phyloP scores from a whole-genome alignment of 2,797 vertebrate genomes.

The Lophotriccus pileatus region DNA sequence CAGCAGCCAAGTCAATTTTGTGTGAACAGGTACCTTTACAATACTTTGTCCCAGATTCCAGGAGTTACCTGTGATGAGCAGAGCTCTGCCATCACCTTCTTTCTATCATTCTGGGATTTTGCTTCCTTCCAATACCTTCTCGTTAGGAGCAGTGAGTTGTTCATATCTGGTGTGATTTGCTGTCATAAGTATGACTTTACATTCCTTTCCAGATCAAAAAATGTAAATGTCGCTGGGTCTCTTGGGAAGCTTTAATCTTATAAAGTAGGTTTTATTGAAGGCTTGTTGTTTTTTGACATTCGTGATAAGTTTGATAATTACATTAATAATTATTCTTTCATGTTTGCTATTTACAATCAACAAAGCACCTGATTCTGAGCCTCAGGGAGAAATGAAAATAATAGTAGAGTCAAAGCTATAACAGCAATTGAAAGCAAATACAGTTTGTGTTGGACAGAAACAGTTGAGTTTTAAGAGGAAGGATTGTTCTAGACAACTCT shows the following conservation, averaged over 20 bases:
- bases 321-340: conserved; percentile 62
- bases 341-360: conserved; percentile 33
- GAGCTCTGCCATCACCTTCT: background rate
- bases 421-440: background rate
- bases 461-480: background rate
- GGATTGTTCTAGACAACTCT: background rate
- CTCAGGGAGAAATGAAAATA: conserved; percentile 3
- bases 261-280: conserved; percentile 51
- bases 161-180: background rate
- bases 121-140: background rate
- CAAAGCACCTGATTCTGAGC: conserved; percentile 7
- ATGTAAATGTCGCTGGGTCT: conserved; percentile 19
- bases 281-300: background rate
- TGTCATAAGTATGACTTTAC: background rate
- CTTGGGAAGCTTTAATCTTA: conserved; percentile 53
- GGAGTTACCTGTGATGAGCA: background rate
- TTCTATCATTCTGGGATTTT: background rate
- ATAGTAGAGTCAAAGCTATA: background rate
- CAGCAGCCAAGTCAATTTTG: background rate
- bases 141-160: background rate
- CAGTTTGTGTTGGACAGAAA: background rate
- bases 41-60: background rate
- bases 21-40: background rate
- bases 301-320: conserved; percentile 44
- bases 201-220: conserved; percentile 38